Evolutionary conservation across 2,113 vertebrate genomes (phyloP).

Genomic region (Australoheros scitulus): DNA sequence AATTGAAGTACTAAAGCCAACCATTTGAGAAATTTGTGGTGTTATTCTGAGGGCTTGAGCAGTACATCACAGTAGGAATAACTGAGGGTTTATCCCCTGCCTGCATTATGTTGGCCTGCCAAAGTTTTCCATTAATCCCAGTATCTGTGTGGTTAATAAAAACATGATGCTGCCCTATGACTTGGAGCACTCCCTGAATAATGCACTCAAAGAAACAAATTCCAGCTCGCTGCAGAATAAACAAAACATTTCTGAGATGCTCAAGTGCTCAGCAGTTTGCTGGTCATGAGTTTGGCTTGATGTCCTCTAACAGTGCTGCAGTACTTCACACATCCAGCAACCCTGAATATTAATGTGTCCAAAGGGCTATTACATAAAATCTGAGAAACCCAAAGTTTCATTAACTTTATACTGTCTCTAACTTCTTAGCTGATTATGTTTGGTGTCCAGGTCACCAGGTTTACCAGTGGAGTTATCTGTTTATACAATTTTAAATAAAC

Average conservation of each 20-base stretch:
- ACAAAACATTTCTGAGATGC: slow-evolving; percentile 53
- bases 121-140: slow-evolving; percentile 45
- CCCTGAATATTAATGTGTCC: slow-evolving; percentile 32
- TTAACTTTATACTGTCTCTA: background rate
- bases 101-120: slow-evolving; percentile 1
- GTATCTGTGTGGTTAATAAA: slow-evolving; percentile 48
- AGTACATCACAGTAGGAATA: background rate
- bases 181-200: slow-evolving; percentile 31
- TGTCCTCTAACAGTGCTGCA: slow-evolving; percentile 18
- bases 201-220: slow-evolving; percentile 51
- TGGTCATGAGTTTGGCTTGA: slow-evolving; percentile 41
- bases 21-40: background rate
- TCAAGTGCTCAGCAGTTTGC: slow-evolving; percentile 31
- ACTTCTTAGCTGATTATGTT: background rate
- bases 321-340: slow-evolving; percentile 41
- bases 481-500: background rate
- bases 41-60: background rate
- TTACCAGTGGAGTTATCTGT: background rate
- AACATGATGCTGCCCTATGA: slow-evolving; percentile 31
- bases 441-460: background rate
- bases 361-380: slow-evolving; percentile 35
- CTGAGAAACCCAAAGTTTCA: slow-evolving; percentile 13
- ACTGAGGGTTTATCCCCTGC: slow-evolving; percentile 12
- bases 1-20: background rate
- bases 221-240: slow-evolving; percentile 61